Evolutionary conservation across 1,140 invertebrate species (phyloP), one percentile per base, ranked within the genome.

Genomic region (Leptopilina clavipes): DNA sequence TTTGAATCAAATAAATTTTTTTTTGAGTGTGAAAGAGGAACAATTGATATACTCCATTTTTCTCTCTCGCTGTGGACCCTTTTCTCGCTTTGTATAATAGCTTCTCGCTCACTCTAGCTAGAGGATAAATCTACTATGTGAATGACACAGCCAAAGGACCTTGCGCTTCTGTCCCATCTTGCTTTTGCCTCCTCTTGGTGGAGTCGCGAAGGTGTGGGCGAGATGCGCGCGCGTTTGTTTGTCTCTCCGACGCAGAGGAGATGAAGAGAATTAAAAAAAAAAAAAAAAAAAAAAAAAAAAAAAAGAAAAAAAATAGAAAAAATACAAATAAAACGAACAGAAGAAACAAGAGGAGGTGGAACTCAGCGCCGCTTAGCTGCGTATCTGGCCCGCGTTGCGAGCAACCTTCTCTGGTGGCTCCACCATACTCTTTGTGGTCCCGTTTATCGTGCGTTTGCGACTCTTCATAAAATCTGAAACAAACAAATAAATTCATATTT

Each of bases 401-500:
- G 85, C 56, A 37, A 91, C 86, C 82, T 91, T 91, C 84, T 89
- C 89, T 76, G 90, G 84, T 71, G 88, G 89, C 79, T 90, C 90
- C 78, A 88, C 82, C 77, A 90, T 83, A 73, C 86, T 86, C 84
- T 91, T 90, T 78, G 86, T 76, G 37, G 84, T 82, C 54, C 86
- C 86, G 78, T 87, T 89, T 59, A 90, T 71, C 77, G 86, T 81
- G 77, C 90, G 89, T 72, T 91, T 91, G 83, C 90, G 89, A 80
- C 88, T 90, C 84, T 91, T 89, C 90, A 91, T 89, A 79, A 82
- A 90, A 79, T 90, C 90, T 91, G 87, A 8, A 90, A 82, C 80
- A 87, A 22, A 85, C 44, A 87, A 71, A 48, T 78, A 72, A 73
- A 75, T 74, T 54, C 54, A 6, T 70, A 9, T 52, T 25, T 76